Evolutionary conservation across 2,797 vertebrate species (phyloP).

Genomic region (Numenius phaeopus): DNA sequence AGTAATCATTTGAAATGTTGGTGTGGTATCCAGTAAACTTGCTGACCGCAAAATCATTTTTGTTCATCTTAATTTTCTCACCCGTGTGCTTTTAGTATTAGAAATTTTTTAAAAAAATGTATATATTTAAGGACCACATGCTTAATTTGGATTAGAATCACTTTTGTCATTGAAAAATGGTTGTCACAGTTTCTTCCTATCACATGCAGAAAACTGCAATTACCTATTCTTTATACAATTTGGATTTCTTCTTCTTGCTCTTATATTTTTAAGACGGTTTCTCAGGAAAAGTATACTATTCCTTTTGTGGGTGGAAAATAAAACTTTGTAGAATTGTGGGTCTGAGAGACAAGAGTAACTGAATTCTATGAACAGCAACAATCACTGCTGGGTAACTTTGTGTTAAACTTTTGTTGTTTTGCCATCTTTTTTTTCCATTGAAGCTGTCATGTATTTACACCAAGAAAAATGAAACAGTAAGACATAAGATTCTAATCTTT

Average conservation of each 20-base stretch:
- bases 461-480: background rate
- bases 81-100: background rate
- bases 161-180: background rate
- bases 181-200: rapidly evolving
- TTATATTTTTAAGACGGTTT: background rate
- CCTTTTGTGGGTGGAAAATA: background rate
- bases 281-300: background rate
- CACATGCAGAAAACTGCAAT: background rate
- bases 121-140: background rate
- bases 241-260: background rate
- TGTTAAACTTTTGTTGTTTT: background rate
- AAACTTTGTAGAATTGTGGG: background rate
- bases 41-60: background rate
- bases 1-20: background rate
- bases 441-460: background rate
- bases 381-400: background rate
- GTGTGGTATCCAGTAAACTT: background rate
- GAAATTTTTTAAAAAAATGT: background rate
- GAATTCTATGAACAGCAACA: background rate
- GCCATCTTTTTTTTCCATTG: background rate
- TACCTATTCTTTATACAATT: background rate
- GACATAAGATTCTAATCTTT: background rate
- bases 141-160: background rate
- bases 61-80: background rate
- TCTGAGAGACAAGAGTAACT: background rate